Evolutionary conservation across 2,113 vertebrate species (phyloP), one percentile per base, ranked within the genome.

Genomic region (Cottus gobio): DNA sequence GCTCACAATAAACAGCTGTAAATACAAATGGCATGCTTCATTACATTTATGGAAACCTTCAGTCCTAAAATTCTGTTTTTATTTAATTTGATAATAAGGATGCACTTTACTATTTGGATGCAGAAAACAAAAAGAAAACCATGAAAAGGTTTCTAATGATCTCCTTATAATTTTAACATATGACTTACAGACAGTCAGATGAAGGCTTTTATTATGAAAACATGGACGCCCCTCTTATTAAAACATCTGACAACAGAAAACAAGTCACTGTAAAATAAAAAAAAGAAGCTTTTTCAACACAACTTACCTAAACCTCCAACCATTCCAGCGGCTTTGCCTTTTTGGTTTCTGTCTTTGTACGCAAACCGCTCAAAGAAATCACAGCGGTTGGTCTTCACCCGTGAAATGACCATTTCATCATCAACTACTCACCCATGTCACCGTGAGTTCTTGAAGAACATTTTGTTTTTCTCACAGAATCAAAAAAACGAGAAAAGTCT

Each of bases 311-410:
- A 48, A 72, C 36, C 60, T 79, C 31, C 46, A 22, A 54, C 7
- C 34, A 56, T 31, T 67, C 18, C 70, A 63, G 57, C 26, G 1
- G 36, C n/a, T 18, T 64, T 71, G 48, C n/a, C 24, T 64, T 31
- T 71, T 71, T 24, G 24, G 24, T 63, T 58, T 79, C 50, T 16
- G 5, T 52, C 13, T 54, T 60, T 65, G 54, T 22, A 24, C 26
- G 1, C 28, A 57, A 65, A 56, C 36, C 13, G 4, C 57, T 75
- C 56, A 63, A 48, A 63, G 3, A 69, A 69, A 56, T 68, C 28
- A 44, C 48, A 39, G 31, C n/a, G 8, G 16, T 28, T 4, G 12
- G 39, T 31, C 11, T 46, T 50, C 46, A 1, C 18, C 46, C 10
- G 46, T 8, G 20, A 48, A 20, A 20, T 20, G 46, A 50, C 18